A percentile compares a stretch with the other conserved stretches of the same genome.
These are phyloP conservation scores for Nephrotoma guestfalica DNA, from an alignment of 2,888 invertebrate genomes.

Conservation along the genomic window DNA sequence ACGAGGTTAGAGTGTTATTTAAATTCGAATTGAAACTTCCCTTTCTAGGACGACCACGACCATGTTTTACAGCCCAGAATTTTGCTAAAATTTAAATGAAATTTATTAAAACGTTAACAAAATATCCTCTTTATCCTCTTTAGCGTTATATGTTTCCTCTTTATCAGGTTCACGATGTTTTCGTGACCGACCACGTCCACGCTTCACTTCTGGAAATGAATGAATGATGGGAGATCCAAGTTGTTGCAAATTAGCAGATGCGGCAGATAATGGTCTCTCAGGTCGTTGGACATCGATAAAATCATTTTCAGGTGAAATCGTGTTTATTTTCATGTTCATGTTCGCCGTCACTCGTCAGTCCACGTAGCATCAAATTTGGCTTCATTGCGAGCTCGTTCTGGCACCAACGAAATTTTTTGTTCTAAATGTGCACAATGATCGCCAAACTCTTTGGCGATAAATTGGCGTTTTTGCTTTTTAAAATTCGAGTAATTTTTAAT, in stretches of 20 bases:
- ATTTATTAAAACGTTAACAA: neutral
- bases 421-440: conserved; percentile 75
- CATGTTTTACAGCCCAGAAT: conserved; percentile 39
- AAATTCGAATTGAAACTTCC: conserved; percentile 36
- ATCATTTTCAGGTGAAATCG: conserved; percentile 48
- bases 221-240: conserved; percentile 17
- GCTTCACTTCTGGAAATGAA: conserved; percentile 27
- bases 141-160: neutral
- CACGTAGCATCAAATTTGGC: conserved; percentile 69
- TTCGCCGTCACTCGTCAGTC: conserved; percentile 43
- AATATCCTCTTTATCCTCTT: neutral
- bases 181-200: conserved; percentile 30
- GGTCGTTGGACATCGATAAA: conserved; percentile 52
- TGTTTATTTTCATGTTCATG: conserved; percentile 30
- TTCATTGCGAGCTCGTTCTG: conserved; percentile 76
- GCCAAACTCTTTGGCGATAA: conserved; percentile 70
- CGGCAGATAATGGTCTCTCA: conserved; percentile 26
- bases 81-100: conserved; percentile 19
- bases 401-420: conserved; percentile 67
- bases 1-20: conserved; percentile 46
- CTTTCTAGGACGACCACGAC: conserved; percentile 41
- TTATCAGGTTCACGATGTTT: conserved; percentile 26
- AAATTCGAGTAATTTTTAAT: conserved; percentile 82
- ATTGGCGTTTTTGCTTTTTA: conserved; percentile 75
- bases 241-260: conserved; percentile 17